A percentile compares a stretch with the other conserved stretches of the same genome.
These are phyloP conservation scores for Amyelois transitella DNA, from an alignment of 1,140 invertebrate species.

Conservation along the genomic window DNA sequence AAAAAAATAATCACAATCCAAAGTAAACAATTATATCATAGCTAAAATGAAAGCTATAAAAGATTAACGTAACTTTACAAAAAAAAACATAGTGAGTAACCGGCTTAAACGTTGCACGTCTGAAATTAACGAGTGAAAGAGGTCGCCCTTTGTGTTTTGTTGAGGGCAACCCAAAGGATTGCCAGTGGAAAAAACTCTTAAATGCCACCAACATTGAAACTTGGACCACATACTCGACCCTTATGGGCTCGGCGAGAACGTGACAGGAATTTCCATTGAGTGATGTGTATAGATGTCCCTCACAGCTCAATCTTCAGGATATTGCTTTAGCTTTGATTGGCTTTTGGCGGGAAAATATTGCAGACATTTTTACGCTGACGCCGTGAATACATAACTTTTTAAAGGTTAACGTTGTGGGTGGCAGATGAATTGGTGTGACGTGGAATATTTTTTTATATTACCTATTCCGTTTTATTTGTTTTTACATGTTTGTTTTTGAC, in stretches of 20 bases:
- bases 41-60: too few species aligned
- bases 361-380: background rate
- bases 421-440: too few species aligned
- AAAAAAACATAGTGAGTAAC: too few species aligned
- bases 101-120: slow-evolving; percentile 28
- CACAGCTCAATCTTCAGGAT: slow-evolving; percentile 33
- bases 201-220: slow-evolving; percentile 33
- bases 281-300: slow-evolving; percentile 22
- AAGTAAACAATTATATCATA: background rate
- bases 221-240: slow-evolving; percentile 29
- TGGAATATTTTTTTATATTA: too few species aligned
- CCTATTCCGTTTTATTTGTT: too few species aligned
- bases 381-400: background rate
- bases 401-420: too few species aligned
- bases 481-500: too few species aligned
- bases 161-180: slow-evolving; percentile 2
- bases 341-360: slow-evolving; percentile 1
- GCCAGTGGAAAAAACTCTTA: slow-evolving; percentile 27
- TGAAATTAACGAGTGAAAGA: slow-evolving; percentile 36
- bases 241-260: slow-evolving; percentile 37
- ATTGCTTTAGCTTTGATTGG: slow-evolving; percentile 16
- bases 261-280: slow-evolving; percentile 33
- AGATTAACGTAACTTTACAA: too few species aligned
- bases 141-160: slow-evolving; percentile 27
- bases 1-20: background rate